Evolutionary conservation across 2,797 vertebrate genomes (phyloP).

Genomic region (Cyclura pinguis): DNA sequence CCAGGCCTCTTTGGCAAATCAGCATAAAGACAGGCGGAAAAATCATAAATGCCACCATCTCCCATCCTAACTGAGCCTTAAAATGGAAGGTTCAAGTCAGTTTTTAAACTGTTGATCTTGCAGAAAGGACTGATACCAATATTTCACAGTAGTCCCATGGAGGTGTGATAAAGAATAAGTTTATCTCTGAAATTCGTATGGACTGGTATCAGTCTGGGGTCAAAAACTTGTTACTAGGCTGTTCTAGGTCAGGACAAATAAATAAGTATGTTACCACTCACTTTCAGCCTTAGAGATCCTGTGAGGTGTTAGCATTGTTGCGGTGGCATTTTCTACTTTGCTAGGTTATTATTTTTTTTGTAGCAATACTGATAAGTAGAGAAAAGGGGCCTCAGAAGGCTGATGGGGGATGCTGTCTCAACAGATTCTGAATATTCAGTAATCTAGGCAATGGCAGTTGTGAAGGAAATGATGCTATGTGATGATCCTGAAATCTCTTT

Average conservation of each 20-base stretch:
- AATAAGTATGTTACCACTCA: slow-evolving; percentile 32
- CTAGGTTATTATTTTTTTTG: too few relatives aligned
- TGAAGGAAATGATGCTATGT: background rate
- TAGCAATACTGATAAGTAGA: background rate
- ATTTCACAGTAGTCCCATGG: slow-evolving; percentile 43
- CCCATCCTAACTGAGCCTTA: slow-evolving; percentile 65
- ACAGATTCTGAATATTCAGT: slow-evolving; percentile 45
- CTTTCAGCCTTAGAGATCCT: background rate
- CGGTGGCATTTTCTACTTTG: background rate
- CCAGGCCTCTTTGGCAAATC: slow-evolving; percentile 49
- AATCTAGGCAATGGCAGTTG: slow-evolving; percentile 17
- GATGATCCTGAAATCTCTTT: slow-evolving; percentile 3
- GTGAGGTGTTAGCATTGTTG: background rate
- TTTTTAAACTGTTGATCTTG: slow-evolving; percentile 54
- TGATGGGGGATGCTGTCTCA: slow-evolving; percentile 22
- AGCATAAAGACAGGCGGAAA: slow-evolving; percentile 56
- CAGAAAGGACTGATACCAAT: slow-evolving; percentile 50
- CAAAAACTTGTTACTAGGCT: slow-evolving; percentile 42
- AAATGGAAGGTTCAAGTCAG: slow-evolving; percentile 59
- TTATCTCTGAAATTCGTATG: slow-evolving; percentile 42
- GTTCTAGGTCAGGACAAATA: slow-evolving; percentile 34
- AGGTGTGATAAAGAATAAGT: slow-evolving; percentile 48
- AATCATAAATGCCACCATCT: slow-evolving; percentile 60
- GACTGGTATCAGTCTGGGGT: slow-evolving; percentile 43
- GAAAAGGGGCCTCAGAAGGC: slow-evolving; percentile 11